phyloP scores from a whole-genome alignment of 2,888 invertebrate genomes.

The Cephus spinipes region DNA sequence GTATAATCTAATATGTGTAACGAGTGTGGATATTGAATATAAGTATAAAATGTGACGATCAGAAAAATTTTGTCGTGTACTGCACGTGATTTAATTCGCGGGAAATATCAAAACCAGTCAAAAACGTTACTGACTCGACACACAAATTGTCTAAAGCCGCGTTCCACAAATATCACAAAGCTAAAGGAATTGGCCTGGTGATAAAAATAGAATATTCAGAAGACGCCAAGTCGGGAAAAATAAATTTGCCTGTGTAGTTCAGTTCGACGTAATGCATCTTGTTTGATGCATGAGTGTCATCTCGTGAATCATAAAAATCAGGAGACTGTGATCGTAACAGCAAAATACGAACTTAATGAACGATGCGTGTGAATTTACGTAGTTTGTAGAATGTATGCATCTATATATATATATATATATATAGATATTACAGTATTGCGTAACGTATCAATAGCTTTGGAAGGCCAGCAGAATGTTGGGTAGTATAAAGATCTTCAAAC shows the following conservation, averaged over 20 bases:
- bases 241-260: background rate
- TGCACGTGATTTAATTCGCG: background rate
- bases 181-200: background rate
- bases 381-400: background rate
- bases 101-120: background rate
- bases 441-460: background rate
- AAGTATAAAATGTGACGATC: background rate
- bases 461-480: background rate
- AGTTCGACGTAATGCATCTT: background rate
- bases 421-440: background rate
- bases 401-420: background rate
- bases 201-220: background rate
- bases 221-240: background rate
- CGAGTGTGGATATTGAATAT: background rate
- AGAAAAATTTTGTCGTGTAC: background rate
- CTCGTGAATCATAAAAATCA: background rate
- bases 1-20: background rate
- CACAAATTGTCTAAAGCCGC: background rate
- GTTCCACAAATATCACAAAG: background rate
- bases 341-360: background rate
- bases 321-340: background rate
- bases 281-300: background rate
- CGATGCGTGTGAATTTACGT: background rate
- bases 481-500: background rate
- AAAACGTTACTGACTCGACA: background rate